Evolutionary conservation across 1,140 invertebrate genomes (phyloP), one percentile per base, ranked within the genome.

Genomic region (Achatina immaculata): DNA sequence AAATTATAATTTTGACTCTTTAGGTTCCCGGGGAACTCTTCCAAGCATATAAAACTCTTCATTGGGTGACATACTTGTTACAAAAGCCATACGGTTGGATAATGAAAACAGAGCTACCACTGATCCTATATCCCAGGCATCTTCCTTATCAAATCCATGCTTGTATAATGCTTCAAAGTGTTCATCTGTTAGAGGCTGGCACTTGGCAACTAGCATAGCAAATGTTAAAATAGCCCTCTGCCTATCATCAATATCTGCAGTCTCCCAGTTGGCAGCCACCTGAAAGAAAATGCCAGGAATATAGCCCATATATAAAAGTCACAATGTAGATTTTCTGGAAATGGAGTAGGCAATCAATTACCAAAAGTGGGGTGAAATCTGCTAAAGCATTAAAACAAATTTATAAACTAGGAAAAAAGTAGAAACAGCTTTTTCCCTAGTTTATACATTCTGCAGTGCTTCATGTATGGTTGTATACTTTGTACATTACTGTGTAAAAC

Each of bases 71-170:
- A 89, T 77, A n/a, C 85, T 84, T 36, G 83, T 85, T 2, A 87
- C 65, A 78, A 82, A 86, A 14, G 88, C 88, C 84, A 89, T 86
- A 71, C 88, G 81, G 69, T 88, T 89, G 34, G 86, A 87, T 36
- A 89, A 45, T 7, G 87, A 85, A 84, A 88, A 86, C 0, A 89
- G 77, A 34, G 87, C 80, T 31, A 81, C 84, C 24, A 88, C 84
- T 14, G 87, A 55, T 31, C 86, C 88, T 75, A 89, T 89, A 72
- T 88, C 87, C 88, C 88, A 89, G 24, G 84, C 85, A 86, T 89
- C 88, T 38, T 89, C 88, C 38, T 78, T 73, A 16, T 76, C 81
- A 36, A 89, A 73, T 40, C 87, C 87, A 74, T 87, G 82, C 24
- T 82, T 75, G 42, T 84, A 72, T 0, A 89, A 80, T 34, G 83